Conservation (phyloP, 2,888 invertebrate species). For the Odiellus spinosus region DNA sequence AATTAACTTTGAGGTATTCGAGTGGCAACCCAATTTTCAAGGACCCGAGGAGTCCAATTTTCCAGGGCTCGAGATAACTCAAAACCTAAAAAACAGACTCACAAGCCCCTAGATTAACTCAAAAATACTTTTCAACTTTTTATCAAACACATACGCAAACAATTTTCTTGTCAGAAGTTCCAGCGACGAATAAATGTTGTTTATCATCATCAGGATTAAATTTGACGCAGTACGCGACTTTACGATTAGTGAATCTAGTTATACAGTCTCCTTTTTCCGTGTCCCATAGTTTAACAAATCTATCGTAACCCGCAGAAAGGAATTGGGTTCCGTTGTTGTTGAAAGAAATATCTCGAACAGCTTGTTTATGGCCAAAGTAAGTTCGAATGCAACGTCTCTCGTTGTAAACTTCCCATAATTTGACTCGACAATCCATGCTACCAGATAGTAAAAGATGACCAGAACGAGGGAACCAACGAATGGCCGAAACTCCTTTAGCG, state of each 20-base stretch:
- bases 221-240: conserved; percentile 95
- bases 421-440: conserved; percentile 92
- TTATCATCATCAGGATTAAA: conserved; percentile 96
- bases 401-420: conserved; percentile 98
- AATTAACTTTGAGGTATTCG: conserved; percentile 33
- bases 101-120: too few relatives aligned
- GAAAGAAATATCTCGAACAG: conserved; percentile 88
- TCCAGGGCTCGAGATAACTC: too few relatives aligned
- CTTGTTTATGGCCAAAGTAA: conserved; percentile 90
- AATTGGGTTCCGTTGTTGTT: conserved; percentile 86
- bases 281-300: conserved; percentile 94
- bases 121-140: too few relatives aligned
- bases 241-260: conserved; percentile 71
- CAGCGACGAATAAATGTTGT: conserved; percentile 93
- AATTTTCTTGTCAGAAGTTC: conserved; percentile 98
- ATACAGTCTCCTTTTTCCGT: conserved; percentile 61
- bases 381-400: conserved; percentile 81
- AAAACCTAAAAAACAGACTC: too few relatives aligned
- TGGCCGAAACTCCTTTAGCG: conserved; percentile 85
- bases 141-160: conserved; percentile 77
- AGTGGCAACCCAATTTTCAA: background rate
- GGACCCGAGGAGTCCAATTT: too few relatives aligned
- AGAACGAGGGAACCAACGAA: conserved; percentile 83
- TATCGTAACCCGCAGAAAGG: conserved; percentile 83
- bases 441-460: conserved; percentile 89